Evolutionary conservation across 2,797 vertebrate species (phyloP), one percentile per base, ranked within the genome.

Genomic region (Myotis findleyi): DNA sequence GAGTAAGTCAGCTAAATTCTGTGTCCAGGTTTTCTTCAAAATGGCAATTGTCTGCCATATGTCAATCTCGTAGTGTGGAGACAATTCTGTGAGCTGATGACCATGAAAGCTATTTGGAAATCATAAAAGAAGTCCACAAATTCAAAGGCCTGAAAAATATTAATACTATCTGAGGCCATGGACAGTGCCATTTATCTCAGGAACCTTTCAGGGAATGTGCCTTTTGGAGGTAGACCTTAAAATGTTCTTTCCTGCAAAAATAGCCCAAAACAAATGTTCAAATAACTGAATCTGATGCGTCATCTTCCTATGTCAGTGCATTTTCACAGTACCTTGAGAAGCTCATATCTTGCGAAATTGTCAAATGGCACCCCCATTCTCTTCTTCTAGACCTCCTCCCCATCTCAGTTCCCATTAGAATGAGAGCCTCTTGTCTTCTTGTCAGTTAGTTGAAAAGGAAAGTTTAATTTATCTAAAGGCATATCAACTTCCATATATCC

Each of bases 181-280:
- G n/a, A 14, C 6, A 53, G 1, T 84, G 66, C 41, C n/a, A 7
- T 47, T 68, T 62, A 73, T 68, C 69, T 87, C 20, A 62, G 11
- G 30, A 53, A 76, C 2, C 20, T 38, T 80, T 41, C 47, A 51
- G 14, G 33, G 49, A 59, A 64, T 62, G 11, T 59, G 7, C 7
- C 25, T 33, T 96, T 83, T 82, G 55, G 87, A 90, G n/a, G 27
- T 5, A 87, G 13, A 59, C 7, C 57, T 87, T 23, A 93, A 95
- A 91, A 71, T 9, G 30, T 57, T 64, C 25, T 92, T 90, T 91
- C 36, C 33, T 72, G 62, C n/a, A 89, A 92, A 95, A 93, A 88
- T 30, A 85, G 12, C 7, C n/a, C 44, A 80, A n/a, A 86, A 79
- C 2, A 83, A 75, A 93, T 44, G 69, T 5, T 30, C 33, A 82